phyloP scores from a whole-genome alignment of 64 coral and sea anemone genomes.

The Platygyra sinensis region DNA sequence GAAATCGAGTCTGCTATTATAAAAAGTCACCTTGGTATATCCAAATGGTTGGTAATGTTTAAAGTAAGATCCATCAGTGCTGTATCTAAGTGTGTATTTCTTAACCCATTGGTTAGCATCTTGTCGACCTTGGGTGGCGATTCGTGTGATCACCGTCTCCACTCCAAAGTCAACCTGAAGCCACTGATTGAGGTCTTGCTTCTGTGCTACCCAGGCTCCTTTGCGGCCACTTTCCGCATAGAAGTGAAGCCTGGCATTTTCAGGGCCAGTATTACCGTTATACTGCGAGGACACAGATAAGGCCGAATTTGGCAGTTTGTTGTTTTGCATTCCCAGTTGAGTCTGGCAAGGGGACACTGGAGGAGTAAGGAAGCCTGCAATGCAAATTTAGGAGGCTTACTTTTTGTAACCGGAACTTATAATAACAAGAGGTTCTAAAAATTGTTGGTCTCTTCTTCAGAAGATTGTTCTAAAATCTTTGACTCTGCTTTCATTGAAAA shows the following conservation, averaged over 20 bases:
- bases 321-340: background rate
- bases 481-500: no score
- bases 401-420: background rate
- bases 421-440: no score
- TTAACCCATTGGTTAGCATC: background rate
- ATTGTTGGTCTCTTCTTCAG: no score
- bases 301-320: background rate
- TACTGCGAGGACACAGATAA: background rate
- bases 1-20: background rate
- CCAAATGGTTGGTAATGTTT: background rate
- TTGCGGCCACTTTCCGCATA: background rate
- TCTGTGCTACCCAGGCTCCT: background rate
- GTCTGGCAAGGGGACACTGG: background rate
- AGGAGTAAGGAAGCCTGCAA: background rate
- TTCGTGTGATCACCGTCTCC: background rate
- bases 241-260: background rate
- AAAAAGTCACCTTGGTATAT: background rate
- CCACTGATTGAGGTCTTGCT: background rate
- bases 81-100: slow-evolving; percentile 13
- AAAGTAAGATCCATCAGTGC: slow-evolving; percentile 4
- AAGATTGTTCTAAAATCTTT: no score
- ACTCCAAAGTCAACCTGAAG: slow-evolving; percentile 15
- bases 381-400: background rate
- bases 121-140: slow-evolving; percentile 7
- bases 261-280: background rate